Conservation (phyloP, 2,113 vertebrate genomes). For the Erythrocebus patas region DNA sequence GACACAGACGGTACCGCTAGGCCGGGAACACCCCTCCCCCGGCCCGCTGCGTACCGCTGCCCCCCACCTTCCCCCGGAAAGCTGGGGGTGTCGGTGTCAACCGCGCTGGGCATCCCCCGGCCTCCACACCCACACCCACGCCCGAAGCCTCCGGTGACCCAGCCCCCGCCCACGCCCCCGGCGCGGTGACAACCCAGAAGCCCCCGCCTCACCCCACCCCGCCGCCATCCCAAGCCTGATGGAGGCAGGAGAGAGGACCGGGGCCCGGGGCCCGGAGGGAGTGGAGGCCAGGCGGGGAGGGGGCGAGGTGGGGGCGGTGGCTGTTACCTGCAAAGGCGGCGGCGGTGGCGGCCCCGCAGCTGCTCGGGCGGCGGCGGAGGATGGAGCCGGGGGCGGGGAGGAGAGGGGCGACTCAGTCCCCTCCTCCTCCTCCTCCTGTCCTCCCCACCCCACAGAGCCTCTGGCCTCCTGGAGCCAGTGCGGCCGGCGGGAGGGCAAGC, state of each 20-base stretch:
- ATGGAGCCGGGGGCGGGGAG: slow-evolving; percentile 75
- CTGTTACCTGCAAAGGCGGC: slow-evolving; percentile 78
- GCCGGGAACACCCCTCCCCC: slow-evolving; percentile 61
- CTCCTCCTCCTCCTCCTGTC: slow-evolving; percentile 78
- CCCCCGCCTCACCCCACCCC: slow-evolving; percentile 41
- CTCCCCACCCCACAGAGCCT: slow-evolving; percentile 72
- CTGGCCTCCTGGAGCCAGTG: slow-evolving; percentile 54
- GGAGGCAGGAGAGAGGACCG: background rate
- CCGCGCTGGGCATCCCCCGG: slow-evolving; percentile 37
- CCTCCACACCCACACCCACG: slow-evolving; percentile 38
- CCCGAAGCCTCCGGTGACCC: background rate
- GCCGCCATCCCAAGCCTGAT: background rate
- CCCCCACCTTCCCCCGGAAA: background rate
- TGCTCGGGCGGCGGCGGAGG: slow-evolving; percentile 73
- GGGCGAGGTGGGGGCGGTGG: slow-evolving; percentile 52
- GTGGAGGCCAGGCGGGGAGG: background rate
- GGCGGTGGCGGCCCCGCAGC: slow-evolving; percentile 69
- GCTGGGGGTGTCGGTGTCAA: slow-evolving; percentile 16
- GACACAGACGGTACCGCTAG: slow-evolving; percentile 58
- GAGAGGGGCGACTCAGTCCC: slow-evolving; percentile 73
- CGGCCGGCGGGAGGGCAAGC: slow-evolving; percentile 63
- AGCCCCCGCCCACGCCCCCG: slow-evolving; percentile 54
- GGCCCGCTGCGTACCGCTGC: background rate
- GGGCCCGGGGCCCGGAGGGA: background rate
- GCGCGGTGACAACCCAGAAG: slow-evolving; percentile 33